A percentile compares a stretch with the other conserved stretches of the same genome.
Conservation (phyloP, 92 coral and sea anemone genomes). For the Metridium senile region DNA sequence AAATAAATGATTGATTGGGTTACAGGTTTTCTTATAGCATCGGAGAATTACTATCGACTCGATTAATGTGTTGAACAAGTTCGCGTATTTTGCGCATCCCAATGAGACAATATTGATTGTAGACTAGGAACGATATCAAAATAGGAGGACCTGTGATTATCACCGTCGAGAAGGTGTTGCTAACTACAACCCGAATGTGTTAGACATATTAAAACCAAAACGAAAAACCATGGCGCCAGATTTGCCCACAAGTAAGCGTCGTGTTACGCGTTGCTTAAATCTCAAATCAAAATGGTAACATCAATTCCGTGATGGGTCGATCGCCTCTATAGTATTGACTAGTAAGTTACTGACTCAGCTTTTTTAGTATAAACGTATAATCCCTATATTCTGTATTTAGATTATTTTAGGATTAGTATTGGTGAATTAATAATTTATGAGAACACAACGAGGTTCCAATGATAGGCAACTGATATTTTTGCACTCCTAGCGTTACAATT, state of each 20-base stretch:
- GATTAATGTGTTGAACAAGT: slow-evolving; percentile 12
- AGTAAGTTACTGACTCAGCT: no score
- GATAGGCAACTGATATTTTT: no score
- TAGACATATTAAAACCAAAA: no score
- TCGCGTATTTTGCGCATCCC: background rate
- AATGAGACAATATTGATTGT: background rate
- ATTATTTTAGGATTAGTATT: background rate
- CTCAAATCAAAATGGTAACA: no score
- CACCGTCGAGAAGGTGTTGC: background rate
- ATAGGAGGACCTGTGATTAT: background rate
- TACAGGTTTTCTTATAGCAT: background rate
- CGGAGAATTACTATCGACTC: background rate
- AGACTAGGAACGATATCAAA: background rate
- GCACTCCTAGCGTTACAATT: no score
- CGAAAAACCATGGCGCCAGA: background rate
- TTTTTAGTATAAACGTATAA: no score
- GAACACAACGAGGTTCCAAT: background rate
- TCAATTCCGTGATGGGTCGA: no score
- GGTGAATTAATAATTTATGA: no score
- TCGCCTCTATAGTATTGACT: no score
- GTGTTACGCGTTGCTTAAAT: background rate
- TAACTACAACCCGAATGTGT: no score
- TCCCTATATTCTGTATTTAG: background rate
- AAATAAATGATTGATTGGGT: slow-evolving; percentile 29
- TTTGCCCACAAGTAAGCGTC: background rate